phyloP scores from a whole-genome alignment of 2,113 vertebrate genomes.

The Astur gentilis region DNA sequence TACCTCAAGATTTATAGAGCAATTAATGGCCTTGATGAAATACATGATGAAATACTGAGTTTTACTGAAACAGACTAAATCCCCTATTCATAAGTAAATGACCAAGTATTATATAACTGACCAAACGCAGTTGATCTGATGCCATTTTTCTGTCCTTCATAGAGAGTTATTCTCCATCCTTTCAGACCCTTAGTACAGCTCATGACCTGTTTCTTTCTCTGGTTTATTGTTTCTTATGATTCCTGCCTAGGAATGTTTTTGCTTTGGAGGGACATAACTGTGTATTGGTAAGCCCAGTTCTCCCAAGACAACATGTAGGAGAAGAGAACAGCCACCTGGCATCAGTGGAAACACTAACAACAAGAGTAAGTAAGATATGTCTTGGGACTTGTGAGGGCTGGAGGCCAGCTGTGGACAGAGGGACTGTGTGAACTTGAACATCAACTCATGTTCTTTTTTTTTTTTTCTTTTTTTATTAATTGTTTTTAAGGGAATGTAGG shows the following conservation, averaged over 20 bases:
- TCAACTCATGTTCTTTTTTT: background rate
- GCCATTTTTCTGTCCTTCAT: background rate
- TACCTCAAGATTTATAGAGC: background rate
- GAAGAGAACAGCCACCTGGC: background rate
- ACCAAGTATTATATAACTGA: background rate
- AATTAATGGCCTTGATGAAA: background rate
- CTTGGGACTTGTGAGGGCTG: background rate
- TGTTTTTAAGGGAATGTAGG: background rate
- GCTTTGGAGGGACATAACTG: background rate
- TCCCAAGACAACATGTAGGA: background rate
- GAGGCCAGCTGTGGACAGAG: background rate
- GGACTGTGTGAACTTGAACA: slow-evolving; percentile 27
- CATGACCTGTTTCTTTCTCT: background rate
- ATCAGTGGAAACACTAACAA: background rate
- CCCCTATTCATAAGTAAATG: background rate
- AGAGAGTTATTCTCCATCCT: background rate
- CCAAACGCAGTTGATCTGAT: accelerated
- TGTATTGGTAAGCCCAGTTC: background rate
- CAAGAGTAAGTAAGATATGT: background rate
- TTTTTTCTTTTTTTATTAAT: too few relatives aligned
- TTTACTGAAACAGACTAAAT: background rate
- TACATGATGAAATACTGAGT: background rate
- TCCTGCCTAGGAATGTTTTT: background rate
- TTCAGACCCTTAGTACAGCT: background rate
- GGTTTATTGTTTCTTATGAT: background rate